These are phyloP conservation scores for Ceratothoa steindachneri DNA, from an alignment of 2,888 invertebrate species.

Conservation along the genomic window DNA sequence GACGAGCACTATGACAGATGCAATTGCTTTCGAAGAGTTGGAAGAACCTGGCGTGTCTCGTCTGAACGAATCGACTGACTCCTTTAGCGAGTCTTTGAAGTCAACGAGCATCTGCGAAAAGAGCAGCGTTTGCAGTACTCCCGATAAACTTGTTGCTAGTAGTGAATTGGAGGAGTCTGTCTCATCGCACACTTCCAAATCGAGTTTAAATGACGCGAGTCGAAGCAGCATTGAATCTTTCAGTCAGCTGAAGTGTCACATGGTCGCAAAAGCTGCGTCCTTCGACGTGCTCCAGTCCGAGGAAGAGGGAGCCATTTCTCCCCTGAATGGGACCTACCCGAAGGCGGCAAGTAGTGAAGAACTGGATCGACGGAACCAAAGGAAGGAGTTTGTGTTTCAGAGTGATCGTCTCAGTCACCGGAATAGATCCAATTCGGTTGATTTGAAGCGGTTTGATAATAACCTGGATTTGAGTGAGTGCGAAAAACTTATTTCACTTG, in stretches of 20 bases:
- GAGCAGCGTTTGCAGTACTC: background rate
- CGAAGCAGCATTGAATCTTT: slow-evolving; percentile 35
- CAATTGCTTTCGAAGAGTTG: background rate
- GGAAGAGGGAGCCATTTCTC: slow-evolving; percentile 13
- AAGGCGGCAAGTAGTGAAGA: slow-evolving; percentile 41
- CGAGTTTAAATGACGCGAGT: slow-evolving; percentile 35
- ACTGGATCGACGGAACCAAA: slow-evolving; percentile 21
- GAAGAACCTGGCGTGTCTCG: too few relatives aligned
- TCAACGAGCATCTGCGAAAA: background rate
- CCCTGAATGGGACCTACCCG: slow-evolving; percentile 24
- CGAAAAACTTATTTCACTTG: slow-evolving; percentile 27
- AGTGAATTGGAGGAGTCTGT: background rate
- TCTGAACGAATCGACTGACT: background rate
- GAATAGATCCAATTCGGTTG: slow-evolving; percentile 44
- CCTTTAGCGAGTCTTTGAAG: background rate
- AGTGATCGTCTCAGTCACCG: slow-evolving; percentile 28
- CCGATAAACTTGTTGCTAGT: background rate
- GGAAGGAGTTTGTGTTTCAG: slow-evolving; percentile 18
- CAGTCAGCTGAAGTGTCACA: slow-evolving; percentile 11
- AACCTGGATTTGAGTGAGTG: slow-evolving; percentile 26
- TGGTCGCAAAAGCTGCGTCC: slow-evolving; percentile 28
- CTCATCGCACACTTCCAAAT: slow-evolving; percentile 33
- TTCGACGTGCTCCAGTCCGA: slow-evolving; percentile 27
- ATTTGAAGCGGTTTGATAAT: slow-evolving; percentile 34
- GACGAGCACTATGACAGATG: background rate